phyloP scores from a whole-genome alignment of 2,113 vertebrate species.

The Ariopsis seemanni region DNA sequence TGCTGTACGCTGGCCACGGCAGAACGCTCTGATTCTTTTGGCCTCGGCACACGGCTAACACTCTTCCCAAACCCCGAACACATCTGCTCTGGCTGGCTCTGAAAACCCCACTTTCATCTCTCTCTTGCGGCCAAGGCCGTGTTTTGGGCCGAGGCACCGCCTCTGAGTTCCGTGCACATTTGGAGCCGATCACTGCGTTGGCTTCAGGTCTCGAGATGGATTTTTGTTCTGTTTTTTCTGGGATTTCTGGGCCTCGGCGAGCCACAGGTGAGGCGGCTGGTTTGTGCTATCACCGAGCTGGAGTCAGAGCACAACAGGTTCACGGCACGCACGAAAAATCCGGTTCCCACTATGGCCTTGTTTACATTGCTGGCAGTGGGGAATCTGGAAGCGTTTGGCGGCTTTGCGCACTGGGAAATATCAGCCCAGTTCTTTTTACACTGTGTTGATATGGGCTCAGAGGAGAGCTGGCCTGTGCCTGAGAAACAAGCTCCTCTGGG shows the following conservation, averaged over 20 bases:
- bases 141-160: not conserved
- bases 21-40: constrained; percentile 34
- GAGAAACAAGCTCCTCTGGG: constrained; percentile 71
- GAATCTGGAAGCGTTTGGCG: constrained; percentile 73
- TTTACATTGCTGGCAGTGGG: constrained; percentile 70
- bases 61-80: not conserved
- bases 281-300: constrained; percentile 16
- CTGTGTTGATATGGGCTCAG: constrained; percentile 77
- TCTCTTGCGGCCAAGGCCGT: constrained; percentile 30
- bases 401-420: constrained; percentile 73
- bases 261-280: constrained; percentile 13
- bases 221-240: not conserved
- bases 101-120: constrained; percentile 8
- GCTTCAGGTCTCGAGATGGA: not conserved
- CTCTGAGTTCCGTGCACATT: constrained; percentile 8
- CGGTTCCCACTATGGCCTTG: constrained; percentile 55
- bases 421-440: constrained; percentile 72
- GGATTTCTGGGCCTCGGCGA: not conserved
- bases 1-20: constrained; percentile 2
- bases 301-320: constrained; percentile 63
- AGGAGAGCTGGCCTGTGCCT: constrained; percentile 72
- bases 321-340: constrained; percentile 40
- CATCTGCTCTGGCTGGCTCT: constrained; percentile 36
- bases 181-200: constrained; percentile 4
- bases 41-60: constrained; percentile 7